Evolutionary conservation across 2,888 invertebrate genomes (phyloP).

Genomic region (Sceliomorpha sp.): DNA sequence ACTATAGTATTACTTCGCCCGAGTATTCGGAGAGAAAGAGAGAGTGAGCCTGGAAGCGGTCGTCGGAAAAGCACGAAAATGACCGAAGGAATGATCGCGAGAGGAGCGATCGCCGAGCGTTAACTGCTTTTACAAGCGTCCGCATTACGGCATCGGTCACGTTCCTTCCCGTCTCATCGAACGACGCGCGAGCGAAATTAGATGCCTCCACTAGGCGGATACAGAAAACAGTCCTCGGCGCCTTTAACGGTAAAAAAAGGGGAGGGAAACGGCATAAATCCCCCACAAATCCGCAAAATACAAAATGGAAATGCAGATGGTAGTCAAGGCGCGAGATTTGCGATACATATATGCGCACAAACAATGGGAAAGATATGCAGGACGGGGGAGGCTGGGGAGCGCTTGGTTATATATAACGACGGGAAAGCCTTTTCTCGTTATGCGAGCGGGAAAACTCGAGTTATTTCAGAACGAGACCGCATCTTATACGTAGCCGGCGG

Average conservation of each 20-base stretch:
- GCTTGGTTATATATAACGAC: conserved; percentile 13
- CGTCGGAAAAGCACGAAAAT: too few species aligned
- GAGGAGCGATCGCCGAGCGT: too few species aligned
- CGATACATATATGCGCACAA: conserved; percentile 4
- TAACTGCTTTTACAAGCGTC: too few species aligned
- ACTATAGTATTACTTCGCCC: too few species aligned
- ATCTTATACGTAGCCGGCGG: background rate
- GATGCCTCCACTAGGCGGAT: too few species aligned
- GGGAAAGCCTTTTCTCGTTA: conserved; percentile 27
- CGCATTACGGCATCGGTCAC: too few species aligned
- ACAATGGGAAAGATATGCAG: conserved; percentile 11
- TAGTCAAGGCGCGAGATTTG: conserved; percentile 6
- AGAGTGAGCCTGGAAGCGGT: too few species aligned
- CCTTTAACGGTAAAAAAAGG: background rate
- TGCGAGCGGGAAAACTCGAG: conserved; percentile 16
- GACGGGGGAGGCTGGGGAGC: conserved; percentile 5
- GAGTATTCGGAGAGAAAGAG: too few species aligned
- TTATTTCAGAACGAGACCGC: conserved; percentile 10
- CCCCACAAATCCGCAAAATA: conserved; percentile 14
- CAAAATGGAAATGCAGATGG: conserved; percentile 16
- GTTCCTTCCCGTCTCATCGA: too few species aligned
- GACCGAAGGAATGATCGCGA: too few species aligned
- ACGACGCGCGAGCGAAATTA: too few species aligned
- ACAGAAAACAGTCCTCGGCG: too few species aligned
- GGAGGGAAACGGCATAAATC: background rate